Percentiles rank a stretch among this genome's conserved stretches.
Conservation (phyloP, 2,888 invertebrate genomes). For the Drosophila antonietae region DNA sequence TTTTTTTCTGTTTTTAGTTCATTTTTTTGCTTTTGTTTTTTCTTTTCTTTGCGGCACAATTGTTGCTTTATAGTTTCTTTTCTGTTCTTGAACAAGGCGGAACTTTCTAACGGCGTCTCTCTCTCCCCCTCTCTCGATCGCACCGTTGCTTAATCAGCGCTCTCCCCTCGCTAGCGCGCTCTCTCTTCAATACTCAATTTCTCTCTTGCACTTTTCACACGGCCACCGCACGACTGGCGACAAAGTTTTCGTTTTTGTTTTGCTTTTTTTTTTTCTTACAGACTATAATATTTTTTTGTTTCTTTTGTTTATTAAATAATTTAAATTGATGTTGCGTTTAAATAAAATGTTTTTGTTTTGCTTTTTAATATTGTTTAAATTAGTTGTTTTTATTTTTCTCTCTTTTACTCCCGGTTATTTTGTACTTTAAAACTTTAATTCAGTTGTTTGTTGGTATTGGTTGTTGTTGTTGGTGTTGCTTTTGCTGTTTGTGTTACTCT, state of each 20-base stretch:
- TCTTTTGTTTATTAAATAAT: conserved; percentile 68
- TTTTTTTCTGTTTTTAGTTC: conserved; percentile 45
- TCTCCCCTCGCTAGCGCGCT: conserved; percentile 18
- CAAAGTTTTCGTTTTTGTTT: conserved; percentile 27
- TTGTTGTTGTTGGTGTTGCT: conserved; percentile 53
- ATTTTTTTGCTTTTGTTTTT: conserved; percentile 51
- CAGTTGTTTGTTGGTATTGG: conserved; percentile 80
- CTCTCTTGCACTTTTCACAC: conserved; percentile 36
- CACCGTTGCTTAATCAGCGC: conserved; percentile 14
- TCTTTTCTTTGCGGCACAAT: conserved; percentile 76
- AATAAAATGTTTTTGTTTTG: conserved; percentile 53
- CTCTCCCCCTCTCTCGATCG: conserved; percentile 28
- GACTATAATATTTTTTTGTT: conserved; percentile 51
- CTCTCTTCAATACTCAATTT: conserved; percentile 21
- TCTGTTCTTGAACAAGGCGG: conserved; percentile 49
- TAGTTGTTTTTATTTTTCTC: conserved; percentile 54
- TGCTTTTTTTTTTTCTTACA: conserved; percentile 29
- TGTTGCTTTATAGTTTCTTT: conserved; percentile 72
- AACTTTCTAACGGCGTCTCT: conserved; percentile 39
- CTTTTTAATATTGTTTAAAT: conserved; percentile 59
- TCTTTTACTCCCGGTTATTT: conserved; percentile 80
- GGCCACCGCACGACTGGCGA: conserved; percentile 41
- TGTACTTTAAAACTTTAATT: conserved; percentile 84
- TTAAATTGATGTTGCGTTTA: conserved; percentile 79
- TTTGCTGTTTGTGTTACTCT: conserved; percentile 60